Evolutionary conservation across 2,888 invertebrate species (phyloP), one percentile per base, ranked within the genome.

Genomic region (Sphecodes monilicornis): DNA sequence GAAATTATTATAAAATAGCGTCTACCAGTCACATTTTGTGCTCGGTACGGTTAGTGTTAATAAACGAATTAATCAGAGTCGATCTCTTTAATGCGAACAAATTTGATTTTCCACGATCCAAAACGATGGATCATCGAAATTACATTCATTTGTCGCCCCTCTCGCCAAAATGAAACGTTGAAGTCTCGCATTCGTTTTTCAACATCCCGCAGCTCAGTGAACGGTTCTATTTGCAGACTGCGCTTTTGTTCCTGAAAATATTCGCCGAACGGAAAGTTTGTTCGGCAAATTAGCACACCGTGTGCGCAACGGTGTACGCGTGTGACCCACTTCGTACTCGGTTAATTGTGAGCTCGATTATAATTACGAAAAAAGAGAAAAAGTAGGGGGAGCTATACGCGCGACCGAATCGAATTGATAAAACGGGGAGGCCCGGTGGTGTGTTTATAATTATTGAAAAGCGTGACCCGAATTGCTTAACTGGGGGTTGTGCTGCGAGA

Each of bases 401-500:
- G 60, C 60, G 60, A 16, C 16, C 60, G 60, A 16, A 16, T 43
- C 43, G 39, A 70, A 43, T 70, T 70, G 64, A 66, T 66, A 22
- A 66, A 66, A 66, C 64, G 64, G 10, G 22, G 64, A 64, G 32
- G 64, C 29, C 8, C 32, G 11, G 60, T 36, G n/a, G 32, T 66
- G 29, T 32, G 32, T 66, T 66, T 66, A 66, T 36, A 66, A 66
- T 66, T 66, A 66, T 22, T 8, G 66, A 66, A 66, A 36, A 18
- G 22, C 66, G 66, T 66, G 66, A 66, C 36, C 66, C 22, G 32
- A 36, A 66, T 66, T 18, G 36, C 18, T 1, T 60, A 36, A 22
- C 32, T 32, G 32, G 8, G 36, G 22, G 10, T n/a, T 16, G 36
- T 36, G 66, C 66, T 18, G 64, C 22, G 2, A 46, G 22, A 16